Evolutionary conservation across 1,140 invertebrate species (phyloP), one percentile per base, ranked within the genome.

Genomic region (Heliconius nattereri): DNA sequence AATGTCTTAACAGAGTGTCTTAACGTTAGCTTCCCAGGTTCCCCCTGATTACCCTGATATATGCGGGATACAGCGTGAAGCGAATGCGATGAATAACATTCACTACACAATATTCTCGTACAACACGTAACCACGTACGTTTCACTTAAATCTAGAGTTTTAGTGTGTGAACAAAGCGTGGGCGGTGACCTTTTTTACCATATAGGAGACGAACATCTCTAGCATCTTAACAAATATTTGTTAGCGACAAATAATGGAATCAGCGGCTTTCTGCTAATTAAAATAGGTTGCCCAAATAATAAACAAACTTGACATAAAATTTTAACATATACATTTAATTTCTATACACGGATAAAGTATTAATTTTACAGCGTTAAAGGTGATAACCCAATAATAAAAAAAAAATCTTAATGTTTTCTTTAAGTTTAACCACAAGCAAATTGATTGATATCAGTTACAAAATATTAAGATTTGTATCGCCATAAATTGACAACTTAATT

Each of bases 401-500:
- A 66, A 66, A 66, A 0, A 26, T 29, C 60, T 2, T 16, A 29
- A 66, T 66, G 23, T 66, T 66, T 66, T 66, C 26, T 23, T 66
- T 29, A 13, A 23, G 54, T 66, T 66, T 72, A n/a, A 72, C 35
- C 35, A 57, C 54, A 40, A 72, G 71, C 71, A 72, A 72, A 72
- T 72, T 72, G 71, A 72, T 72, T 72, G 71, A 72, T 72, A 72
- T n/a, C 20, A 72, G 35, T 72, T 35, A 72, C 71, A 72, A 72
- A 72, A 72, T 72, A 72, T 72, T 72, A 72, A 72, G 71, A 72
- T 72, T n/a, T 35, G 71, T 72, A 72, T 72, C 35, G 71, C 71
- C 40, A 72, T 72, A 72, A 35, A 72, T 72, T 40, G 71, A 72
- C 71, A 72, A 72, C 32, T 72, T 72, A 72, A 72, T 72, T 72